phyloP scores from a whole-genome alignment of 2,797 vertebrate species.

The Hoplostethus atlanticus region DNA sequence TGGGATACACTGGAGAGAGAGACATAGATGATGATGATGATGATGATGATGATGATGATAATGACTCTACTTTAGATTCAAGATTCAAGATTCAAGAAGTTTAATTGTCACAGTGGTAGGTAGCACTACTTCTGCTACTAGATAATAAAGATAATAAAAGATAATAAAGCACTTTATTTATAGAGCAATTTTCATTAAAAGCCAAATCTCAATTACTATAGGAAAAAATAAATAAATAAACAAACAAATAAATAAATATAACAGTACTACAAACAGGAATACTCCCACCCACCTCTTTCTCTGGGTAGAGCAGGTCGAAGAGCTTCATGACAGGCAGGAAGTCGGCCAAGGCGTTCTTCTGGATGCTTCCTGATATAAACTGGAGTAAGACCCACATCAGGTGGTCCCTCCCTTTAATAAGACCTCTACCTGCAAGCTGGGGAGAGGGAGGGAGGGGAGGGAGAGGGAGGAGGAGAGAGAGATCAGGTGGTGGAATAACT shows the following conservation, averaged over 20 bases:
- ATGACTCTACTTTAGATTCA: no score
- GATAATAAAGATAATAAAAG: neutral
- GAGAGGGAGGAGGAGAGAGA: neutral
- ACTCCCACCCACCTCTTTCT: conserved; percentile 90
- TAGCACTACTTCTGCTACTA: neutral
- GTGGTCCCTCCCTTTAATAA: conserved; percentile 98
- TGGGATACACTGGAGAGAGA: conserved; percentile 91
- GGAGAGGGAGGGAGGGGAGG: neutral
- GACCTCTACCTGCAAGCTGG: conserved; percentile 95
- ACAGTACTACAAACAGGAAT: no score
- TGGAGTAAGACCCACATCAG: conserved; percentile 99
- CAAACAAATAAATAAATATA: no score
- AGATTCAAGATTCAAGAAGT: no score
- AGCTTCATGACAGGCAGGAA: conserved; percentile 99
- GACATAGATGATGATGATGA: neutral
- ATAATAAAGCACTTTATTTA: neutral
- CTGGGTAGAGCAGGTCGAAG: conserved; percentile 98
- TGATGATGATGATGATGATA: no score
- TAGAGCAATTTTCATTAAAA: no score
- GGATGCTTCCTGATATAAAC: conserved; percentile 99
- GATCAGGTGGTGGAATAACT: neutral
- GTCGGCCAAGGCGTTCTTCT: conserved; percentile 97
- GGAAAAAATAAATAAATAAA: no score
- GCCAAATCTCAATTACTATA: no score
- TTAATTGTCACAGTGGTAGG: no score